These are phyloP conservation scores for Tympanoctomys barrerae DNA, from an alignment of 2,797 vertebrate species.

Conservation along the genomic window DNA sequence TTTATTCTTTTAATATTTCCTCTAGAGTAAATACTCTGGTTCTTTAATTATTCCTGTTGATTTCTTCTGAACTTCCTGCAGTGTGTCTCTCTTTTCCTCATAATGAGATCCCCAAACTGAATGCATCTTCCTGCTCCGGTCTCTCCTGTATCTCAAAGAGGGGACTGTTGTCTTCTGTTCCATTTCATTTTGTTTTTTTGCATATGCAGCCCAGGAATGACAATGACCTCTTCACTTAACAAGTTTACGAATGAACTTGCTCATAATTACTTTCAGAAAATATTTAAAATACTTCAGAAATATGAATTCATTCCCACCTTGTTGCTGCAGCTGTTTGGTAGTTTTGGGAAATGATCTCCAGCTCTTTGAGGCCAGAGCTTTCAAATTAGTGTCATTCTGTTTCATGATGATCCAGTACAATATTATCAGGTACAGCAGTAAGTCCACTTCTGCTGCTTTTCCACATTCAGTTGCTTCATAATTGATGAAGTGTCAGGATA, in stretches of 20 bases:
- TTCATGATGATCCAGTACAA: neutral
- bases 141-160: constrained; percentile 75
- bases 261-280: constrained; percentile 65
- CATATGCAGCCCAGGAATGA: constrained; percentile 74
- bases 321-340: constrained; percentile 44
- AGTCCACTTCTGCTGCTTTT: neutral
- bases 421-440: neutral
- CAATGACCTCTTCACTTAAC: constrained; percentile 66
- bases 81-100: constrained; percentile 73
- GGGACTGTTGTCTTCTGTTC: constrained; percentile 69
- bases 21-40: constrained; percentile 81
- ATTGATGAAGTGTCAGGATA: constrained; percentile 68
- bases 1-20: constrained; percentile 85
- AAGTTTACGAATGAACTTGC: constrained; percentile 54
- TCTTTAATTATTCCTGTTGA: constrained; percentile 84
- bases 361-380: constrained; percentile 40
- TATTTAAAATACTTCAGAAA: constrained; percentile 73
- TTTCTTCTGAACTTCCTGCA: constrained; percentile 80
- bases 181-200: constrained; percentile 34
- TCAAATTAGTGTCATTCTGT: constrained; percentile 58
- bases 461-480: constrained; percentile 53
- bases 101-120: constrained; percentile 85
- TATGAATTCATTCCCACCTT: neutral
- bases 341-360: constrained; percentile 53
- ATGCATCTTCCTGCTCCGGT: constrained; percentile 66